These are phyloP conservation scores for Agrochola circellaris DNA, from an alignment of 2,888 invertebrate species.

Conservation along the genomic window DNA sequence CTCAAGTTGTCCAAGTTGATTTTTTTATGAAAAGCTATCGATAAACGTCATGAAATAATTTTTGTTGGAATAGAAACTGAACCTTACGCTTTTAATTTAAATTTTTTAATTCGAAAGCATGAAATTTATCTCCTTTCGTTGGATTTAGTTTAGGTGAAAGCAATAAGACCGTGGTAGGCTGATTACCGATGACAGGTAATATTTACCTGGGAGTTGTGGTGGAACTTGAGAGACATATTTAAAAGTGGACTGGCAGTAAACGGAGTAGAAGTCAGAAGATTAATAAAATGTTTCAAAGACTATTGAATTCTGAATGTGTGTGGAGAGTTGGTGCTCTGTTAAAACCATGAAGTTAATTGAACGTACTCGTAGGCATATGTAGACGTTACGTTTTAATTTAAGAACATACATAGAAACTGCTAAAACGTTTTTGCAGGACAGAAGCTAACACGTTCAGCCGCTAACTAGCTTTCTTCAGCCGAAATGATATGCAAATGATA, in stretches of 20 bases:
- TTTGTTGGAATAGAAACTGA: too few species aligned
- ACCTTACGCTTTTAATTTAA: too few species aligned
- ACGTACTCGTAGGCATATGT: too few species aligned
- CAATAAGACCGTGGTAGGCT: too few species aligned
- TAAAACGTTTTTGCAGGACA: not conserved
- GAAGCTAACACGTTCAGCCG: not conserved
- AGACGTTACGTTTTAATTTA: too few species aligned
- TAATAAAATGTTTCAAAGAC: not conserved
- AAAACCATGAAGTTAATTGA: not conserved
- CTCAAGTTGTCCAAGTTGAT: too few species aligned
- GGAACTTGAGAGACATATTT: not conserved
- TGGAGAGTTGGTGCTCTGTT: too few species aligned
- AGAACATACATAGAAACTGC: not conserved
- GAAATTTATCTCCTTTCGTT: too few species aligned
- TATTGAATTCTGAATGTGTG: not conserved
- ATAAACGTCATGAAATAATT: too few species aligned
- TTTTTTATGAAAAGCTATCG: too few species aligned
- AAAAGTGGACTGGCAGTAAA: not conserved
- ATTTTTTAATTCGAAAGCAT: too few species aligned
- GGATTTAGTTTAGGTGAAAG: too few species aligned
- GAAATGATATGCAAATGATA: conserved; percentile 33
- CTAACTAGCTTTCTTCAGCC: not conserved
- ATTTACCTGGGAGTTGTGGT: not conserved
- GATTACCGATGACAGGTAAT: not conserved
- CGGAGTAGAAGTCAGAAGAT: not conserved